Percentiles rank a stretch among this genome's conserved stretches.
These are phyloP conservation scores for Ibidorhyncha struthersii DNA, from an alignment of 2,113 vertebrate species.

Conservation along the genomic window DNA sequence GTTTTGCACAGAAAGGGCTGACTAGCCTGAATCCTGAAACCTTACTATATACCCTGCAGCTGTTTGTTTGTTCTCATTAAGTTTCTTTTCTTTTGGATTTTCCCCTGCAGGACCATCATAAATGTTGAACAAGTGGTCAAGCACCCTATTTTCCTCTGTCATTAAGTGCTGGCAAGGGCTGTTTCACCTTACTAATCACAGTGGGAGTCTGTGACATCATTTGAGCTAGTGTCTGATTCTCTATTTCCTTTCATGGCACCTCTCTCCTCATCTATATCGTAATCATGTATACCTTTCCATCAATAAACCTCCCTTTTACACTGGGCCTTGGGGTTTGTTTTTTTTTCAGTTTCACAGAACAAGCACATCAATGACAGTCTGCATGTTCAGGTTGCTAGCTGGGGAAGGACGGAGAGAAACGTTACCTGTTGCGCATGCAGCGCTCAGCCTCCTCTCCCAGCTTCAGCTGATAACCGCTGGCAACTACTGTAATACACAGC, in stretches of 20 bases:
- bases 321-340: accelerated
- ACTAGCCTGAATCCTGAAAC: too few species aligned
- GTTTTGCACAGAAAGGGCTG: not conserved
- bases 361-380: not conserved
- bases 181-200: not conserved
- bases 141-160: not conserved
- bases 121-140: not conserved
- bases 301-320: slow-evolving; percentile 32
- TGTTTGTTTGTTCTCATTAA: not conserved
- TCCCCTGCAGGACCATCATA: not conserved
- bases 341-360: not conserved
- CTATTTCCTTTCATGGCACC: not conserved
- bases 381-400: accelerated
- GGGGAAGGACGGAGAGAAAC: not conserved
- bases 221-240: not conserved
- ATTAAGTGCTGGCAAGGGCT: not conserved
- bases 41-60: not conserved
- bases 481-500: accelerated
- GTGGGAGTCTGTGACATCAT: accelerated
- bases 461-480: not conserved
- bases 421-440: not conserved
- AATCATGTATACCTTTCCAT: not conserved
- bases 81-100: not conserved
- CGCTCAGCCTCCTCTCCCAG: not conserved
- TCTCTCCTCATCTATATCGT: not conserved